Conservation (phyloP, 2,888 invertebrate species). For the Ophion costatus region DNA sequence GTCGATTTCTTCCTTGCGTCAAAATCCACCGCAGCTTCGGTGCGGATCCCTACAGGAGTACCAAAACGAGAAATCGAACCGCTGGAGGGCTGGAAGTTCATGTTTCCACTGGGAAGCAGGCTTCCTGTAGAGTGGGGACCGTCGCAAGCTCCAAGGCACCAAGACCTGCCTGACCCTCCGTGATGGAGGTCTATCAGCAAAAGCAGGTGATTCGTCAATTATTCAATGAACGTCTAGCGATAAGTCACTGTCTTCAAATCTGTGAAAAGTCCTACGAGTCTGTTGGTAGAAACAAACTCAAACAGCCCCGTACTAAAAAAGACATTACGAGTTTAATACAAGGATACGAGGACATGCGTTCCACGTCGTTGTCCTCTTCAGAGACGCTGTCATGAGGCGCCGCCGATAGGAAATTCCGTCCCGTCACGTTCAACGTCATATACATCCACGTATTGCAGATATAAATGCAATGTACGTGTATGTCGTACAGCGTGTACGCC, state of each 20-base stretch:
- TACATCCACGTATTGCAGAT: neutral
- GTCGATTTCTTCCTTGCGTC: neutral
- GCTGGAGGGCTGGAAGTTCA: neutral
- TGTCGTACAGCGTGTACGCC: neutral
- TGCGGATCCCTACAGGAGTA: neutral
- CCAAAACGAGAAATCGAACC: neutral
- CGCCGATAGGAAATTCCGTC: conserved; percentile 55
- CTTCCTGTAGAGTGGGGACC: neutral
- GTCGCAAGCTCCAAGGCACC: too few species aligned
- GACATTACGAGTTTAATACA: conserved; percentile 43
- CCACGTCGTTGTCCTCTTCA: conserved; percentile 29
- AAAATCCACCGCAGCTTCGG: neutral
- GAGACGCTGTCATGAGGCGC: conserved; percentile 26
- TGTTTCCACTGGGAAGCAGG: neutral
- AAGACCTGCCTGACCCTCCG: too few species aligned
- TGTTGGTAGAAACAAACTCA: neutral
- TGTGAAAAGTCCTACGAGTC: neutral
- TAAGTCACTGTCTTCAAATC: neutral
- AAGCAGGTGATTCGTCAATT: too few species aligned
- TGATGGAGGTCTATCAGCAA: too few species aligned
- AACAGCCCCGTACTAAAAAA: conserved; percentile 34
- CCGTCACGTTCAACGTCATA: conserved; percentile 50
- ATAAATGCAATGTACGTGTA: neutral
- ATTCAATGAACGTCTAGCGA: too few species aligned
- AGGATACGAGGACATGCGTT: conserved; percentile 27